Evolutionary conservation across 2,888 invertebrate species (phyloP).

Genomic region (Heliothis peltigera): DNA sequence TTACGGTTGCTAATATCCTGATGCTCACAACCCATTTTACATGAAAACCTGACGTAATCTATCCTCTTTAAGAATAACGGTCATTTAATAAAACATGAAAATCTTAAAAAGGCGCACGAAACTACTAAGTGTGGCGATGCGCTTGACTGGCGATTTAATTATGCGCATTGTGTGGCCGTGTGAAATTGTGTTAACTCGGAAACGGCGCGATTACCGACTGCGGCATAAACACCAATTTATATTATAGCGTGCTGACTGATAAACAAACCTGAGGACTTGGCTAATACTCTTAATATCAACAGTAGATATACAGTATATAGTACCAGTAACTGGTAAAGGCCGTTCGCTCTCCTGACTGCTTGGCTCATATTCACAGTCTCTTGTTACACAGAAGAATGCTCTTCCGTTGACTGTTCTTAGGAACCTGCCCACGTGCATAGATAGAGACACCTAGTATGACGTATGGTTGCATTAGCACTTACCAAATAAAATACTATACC

Average conservation of each 20-base stretch:
- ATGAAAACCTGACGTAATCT: too few species aligned
- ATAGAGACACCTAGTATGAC: not conserved
- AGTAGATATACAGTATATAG: too few species aligned
- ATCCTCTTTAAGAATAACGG: not conserved
- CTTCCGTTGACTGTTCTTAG: not conserved
- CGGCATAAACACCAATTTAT: not conserved
- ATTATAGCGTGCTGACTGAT: not conserved
- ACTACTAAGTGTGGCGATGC: constrained; percentile 33
- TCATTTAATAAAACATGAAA: constrained; percentile 9
- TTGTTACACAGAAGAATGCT: constrained; percentile 1
- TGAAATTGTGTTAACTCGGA: constrained; percentile 37
- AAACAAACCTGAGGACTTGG: not conserved
- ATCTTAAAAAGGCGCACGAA: constrained; percentile 26
- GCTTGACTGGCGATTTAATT: constrained; percentile 52
- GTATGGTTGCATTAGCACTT: not conserved
- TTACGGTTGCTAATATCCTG: too few species aligned
- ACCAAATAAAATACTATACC: not conserved
- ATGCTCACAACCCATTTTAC: not conserved
- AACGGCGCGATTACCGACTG: constrained; percentile 7
- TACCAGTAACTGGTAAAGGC: too few species aligned
- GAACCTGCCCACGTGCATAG: too few species aligned
- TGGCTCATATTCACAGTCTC: not conserved
- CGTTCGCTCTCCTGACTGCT: not conserved
- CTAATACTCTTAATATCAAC: not conserved
- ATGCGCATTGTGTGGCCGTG: constrained; percentile 46